Percentiles rank a stretch among this genome's conserved stretches.
Conservation (phyloP, 2,113 vertebrate genomes). For the Muntiacus muntjak region DNA sequence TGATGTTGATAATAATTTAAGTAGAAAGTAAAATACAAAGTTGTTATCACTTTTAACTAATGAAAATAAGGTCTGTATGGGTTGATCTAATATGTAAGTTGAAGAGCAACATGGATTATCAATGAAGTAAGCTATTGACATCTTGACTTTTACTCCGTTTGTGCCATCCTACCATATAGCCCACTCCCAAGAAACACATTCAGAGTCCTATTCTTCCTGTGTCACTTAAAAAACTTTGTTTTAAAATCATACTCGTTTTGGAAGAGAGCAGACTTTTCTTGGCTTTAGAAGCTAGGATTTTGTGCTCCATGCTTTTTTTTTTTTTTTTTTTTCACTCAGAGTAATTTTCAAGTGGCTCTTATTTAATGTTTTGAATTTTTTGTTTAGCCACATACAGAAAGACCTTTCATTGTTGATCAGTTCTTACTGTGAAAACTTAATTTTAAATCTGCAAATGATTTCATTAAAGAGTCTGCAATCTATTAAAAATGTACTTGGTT, state of each 20-base stretch:
- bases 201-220: constrained; percentile 52
- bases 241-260: background rate
- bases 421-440: constrained; percentile 21
- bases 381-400: constrained; percentile 17
- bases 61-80: background rate
- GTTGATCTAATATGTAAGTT: background rate
- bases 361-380: constrained; percentile 37
- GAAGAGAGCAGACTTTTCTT: constrained; percentile 58
- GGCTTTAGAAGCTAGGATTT: constrained; percentile 38
- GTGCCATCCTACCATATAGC: constrained; percentile 25
- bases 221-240: constrained; percentile 45
- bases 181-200: constrained; percentile 49
- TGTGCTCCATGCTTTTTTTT: constrained; percentile 15
- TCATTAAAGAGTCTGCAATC: constrained; percentile 13
- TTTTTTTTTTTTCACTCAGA: background rate
- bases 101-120: constrained; percentile 16
- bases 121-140: constrained; percentile 50
- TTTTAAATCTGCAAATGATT: constrained; percentile 49
- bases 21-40: background rate
- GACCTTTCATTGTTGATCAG: background rate
- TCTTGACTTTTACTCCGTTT: constrained; percentile 32
- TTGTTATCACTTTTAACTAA: constrained; percentile 8
- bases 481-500: constrained; percentile 19
- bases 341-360: constrained; percentile 31
- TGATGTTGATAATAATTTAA: background rate